Base-by-base conservation (phyloP, 1,140 invertebrate species). In the Semibalanus balanoides region DNA sequence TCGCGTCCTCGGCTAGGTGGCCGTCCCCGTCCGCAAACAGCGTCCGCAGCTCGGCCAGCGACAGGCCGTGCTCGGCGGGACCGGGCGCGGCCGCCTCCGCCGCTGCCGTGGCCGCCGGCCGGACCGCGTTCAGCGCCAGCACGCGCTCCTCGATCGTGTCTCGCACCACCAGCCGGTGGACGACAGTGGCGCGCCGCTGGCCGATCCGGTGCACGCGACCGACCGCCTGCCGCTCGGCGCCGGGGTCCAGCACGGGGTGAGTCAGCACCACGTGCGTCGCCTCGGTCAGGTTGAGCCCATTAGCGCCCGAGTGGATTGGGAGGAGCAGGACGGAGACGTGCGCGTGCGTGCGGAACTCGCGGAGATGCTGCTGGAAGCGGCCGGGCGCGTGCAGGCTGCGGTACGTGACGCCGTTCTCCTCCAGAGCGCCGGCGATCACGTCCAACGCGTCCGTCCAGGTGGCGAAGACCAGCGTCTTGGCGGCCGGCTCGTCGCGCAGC, bases 231-330 rank as follows among this genome's bases (percentile, higher is more conserved):
- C 89, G 81, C 80, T 93, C 91, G 79, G 90, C 88, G 1, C 88
- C 89, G 22, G 88, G 87, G 83, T 92, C 91, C 0, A 93, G 83
- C 43, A 92, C 86, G 0, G 92, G 92, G 80, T 94, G 92, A 11
- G 91, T 87, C 5, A 94, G 84, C 31, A 94, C 85, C 0, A 93
- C 88, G 83, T 93, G 91, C 22, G 88, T 90, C 0, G 92, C 92
- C 84, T 94, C 92, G 31, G 89, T 90, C 35, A 94, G 82, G 83
- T 93, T 94, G 0, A 94, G 82, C 0, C 92, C 92, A 83, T 93
- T 93, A 0, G 89, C 84, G 25, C 91, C 92, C 74, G 87, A 86
- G 76, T 85, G 83, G 14, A 93, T 83, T 0, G 90, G 90, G 79
- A 93, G 83, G 14, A 94, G 82, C 9, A 94, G 83, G 27, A 87